Conservation (phyloP, 1,140 invertebrate genomes). For the Zelostemma sp. region DNA sequence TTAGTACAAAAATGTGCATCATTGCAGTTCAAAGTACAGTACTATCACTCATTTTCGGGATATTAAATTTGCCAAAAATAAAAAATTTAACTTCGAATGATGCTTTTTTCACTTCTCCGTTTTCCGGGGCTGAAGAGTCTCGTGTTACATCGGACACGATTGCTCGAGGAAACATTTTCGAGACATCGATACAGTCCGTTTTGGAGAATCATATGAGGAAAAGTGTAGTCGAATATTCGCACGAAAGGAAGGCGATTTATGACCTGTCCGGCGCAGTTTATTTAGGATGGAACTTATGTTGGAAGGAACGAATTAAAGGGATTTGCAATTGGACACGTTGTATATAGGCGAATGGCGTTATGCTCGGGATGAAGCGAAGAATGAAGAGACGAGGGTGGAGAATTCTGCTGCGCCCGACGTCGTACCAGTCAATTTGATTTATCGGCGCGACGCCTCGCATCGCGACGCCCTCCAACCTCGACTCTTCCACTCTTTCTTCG, state of each 20-base stretch:
- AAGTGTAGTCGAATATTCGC: neutral
- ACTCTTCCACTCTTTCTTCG: constrained; percentile 24
- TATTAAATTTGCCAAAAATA: too few species aligned
- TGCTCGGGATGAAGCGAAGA: constrained; percentile 39
- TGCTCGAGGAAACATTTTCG: too few species aligned
- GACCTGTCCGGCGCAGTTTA: constrained; percentile 60
- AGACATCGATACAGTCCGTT: too few species aligned
- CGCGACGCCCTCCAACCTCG: constrained; percentile 46
- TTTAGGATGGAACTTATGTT: constrained; percentile 65
- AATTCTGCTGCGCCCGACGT: constrained; percentile 58
- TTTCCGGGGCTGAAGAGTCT: too few species aligned
- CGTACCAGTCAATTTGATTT: constrained; percentile 63
- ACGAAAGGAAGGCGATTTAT: constrained; percentile 48
- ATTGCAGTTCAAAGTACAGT: too few species aligned
- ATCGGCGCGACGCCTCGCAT: constrained; percentile 55
- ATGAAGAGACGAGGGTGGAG: constrained; percentile 27
- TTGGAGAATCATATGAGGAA: too few species aligned
- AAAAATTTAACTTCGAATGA: too few species aligned
- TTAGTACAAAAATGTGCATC: too few species aligned
- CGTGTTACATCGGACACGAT: too few species aligned
- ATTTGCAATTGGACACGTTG: constrained; percentile 66
- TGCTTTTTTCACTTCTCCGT: too few species aligned
- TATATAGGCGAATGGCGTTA: constrained; percentile 49
- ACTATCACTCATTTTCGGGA: too few species aligned
- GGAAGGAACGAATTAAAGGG: constrained; percentile 65